Base-by-base conservation (phyloP, 2,113 vertebrate genomes). In the Orycteropus afer region DNA sequence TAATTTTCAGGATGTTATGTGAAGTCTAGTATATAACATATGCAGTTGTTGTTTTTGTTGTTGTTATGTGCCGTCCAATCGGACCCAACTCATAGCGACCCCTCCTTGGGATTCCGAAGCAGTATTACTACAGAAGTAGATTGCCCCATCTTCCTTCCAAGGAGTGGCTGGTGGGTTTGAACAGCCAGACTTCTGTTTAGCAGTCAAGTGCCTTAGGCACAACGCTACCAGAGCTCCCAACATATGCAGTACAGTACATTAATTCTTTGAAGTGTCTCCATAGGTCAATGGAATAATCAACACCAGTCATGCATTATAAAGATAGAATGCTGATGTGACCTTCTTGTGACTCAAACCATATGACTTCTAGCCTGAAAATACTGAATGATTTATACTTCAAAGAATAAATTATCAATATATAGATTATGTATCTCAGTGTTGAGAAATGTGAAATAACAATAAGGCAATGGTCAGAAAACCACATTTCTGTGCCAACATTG, bases 211-310 rank as follows among this genome's bases (percentile, higher is more conserved):
- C n/a, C n/a, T n/a, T n/a, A n/a, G n/a, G n/a, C n/a, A n/a, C n/a
- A n/a, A n/a, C n/a, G n/a, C n/a, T n/a, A n/a, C n/a, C n/a, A n/a
- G n/a, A n/a, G n/a, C n/a, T n/a, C n/a, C n/a, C n/a, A n/a, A n/a
- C n/a, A n/a, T n/a, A n/a, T n/a, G 25, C 32, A 95, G 55, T 69
- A 77, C 9, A 94, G 74, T 78, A 92, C 86, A 94, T 95, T 96
- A 95, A 94, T 94, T 96, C 49, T 95, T n/a, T 77, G 73, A 97
- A 94, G 18, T 63, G 53, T 94, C 86, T 93, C 85, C 73, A 53
- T 74, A 74, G 94, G 91, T 96, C 94, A 96, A 5, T 78, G 53
- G 47, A 95, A 89, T 97, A 96, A 97, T 91, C 92, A 94, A 61
- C 76, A 29, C 53, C 17, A 83, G 73, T 65, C 14, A 0, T 74